Base-by-base conservation (phyloP, 2,888 invertebrate species). In the Harpalus rubripes region DNA sequence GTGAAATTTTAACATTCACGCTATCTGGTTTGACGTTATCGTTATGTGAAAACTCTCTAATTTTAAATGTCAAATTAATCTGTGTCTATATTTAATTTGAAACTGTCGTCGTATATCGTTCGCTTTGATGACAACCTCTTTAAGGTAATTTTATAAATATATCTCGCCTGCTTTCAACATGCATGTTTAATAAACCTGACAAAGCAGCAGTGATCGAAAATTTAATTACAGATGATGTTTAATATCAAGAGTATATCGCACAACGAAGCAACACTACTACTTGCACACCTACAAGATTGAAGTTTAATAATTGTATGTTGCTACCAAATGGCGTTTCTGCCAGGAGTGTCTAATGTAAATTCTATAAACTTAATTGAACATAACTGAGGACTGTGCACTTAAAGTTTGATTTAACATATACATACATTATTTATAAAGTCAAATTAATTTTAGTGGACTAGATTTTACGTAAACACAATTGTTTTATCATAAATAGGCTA, bases 181-280 rank as follows among this genome's bases (percentile, higher is more conserved):
- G 44, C 44, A 52, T 52, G 44, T 52, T 52, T 52, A 52, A 52
- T 65, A 26, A 65, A 65, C 65, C 32, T 65, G 22, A 1, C 26
- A 65, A 65, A 65, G 12, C 26, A 12, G 12, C 26, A 63, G 63
- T 63, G 63, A 63, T 63, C 26, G 26, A 65, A 32, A 65, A 65
- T 65, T 65, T 65, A 65, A 65, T 65, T 65, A 65, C 32, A n/a
- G 10, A 39, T 65, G 65, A 65, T 65, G 65, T 65, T 32, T 65
- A n/a, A 32, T 32, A 22, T 65, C 65, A 65, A 0, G 32, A 26
- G 15, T 32, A 32, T 32, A 32, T 32, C 65, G 39, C 65, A 65
- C 32, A 32, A 32, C 32, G 32, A 32, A 32, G 12, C 44, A 12
- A 12, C 12, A 12, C 44, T 8, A 52, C 44, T 10, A 52, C 32